Evolutionary conservation across 2,113 vertebrate species (phyloP).

Genomic region (Gadus chalcogrammus): DNA sequence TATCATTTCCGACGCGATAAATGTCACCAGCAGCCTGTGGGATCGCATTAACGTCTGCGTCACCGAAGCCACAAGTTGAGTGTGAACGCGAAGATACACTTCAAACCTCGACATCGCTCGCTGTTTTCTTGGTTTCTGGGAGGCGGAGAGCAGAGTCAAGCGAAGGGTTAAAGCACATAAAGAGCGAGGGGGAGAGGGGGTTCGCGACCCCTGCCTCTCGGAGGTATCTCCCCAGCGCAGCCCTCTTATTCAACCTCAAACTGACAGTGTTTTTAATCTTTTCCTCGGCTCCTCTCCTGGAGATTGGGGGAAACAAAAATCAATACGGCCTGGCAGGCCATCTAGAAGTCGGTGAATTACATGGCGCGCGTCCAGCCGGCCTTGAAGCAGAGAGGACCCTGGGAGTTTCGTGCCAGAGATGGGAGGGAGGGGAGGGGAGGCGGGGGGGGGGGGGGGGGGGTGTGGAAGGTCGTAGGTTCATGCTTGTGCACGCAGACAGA

Average conservation of each 20-base stretch:
- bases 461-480: constrained; percentile 67
- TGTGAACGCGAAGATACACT: too few relatives aligned
- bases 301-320: constrained; percentile 99
- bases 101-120: too few relatives aligned
- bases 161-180: constrained; percentile 62
- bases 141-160: not conserved
- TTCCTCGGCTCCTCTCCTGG: constrained; percentile 91
- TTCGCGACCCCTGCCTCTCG: constrained; percentile 56
- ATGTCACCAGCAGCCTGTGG: constrained; percentile 1
- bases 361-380: constrained; percentile 55
- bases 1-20: too few relatives aligned
- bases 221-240: constrained; percentile 79
- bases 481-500: constrained; percentile 47
- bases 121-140: too few relatives aligned
- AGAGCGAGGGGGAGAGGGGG: constrained; percentile 37
- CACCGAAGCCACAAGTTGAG: not conserved
- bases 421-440: constrained; percentile 10
- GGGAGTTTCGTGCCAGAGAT: constrained; percentile 60
- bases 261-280: constrained; percentile 99
- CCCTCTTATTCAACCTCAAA: constrained; percentile 98
- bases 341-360: constrained; percentile 87
- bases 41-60: not conserved
- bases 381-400: constrained; percentile 64
- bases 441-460: too few relatives aligned
- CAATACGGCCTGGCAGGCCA: constrained; percentile 96